Evolutionary conservation across 2,797 vertebrate genomes (phyloP).

Genomic region (Lindbergichthys nudifrons): DNA sequence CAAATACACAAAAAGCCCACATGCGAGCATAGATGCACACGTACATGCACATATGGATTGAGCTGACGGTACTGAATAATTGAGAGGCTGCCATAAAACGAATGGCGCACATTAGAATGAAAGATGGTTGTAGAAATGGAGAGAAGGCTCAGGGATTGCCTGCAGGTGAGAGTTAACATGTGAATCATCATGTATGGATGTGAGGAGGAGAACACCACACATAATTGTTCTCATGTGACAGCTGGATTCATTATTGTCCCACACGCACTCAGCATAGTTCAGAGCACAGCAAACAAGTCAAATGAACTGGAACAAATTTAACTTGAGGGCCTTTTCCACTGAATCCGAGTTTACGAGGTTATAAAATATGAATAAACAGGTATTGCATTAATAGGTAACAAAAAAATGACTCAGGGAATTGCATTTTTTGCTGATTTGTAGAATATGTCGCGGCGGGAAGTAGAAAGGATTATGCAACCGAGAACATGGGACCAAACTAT

Average conservation of each 20-base stretch:
- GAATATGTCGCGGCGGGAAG: not conserved
- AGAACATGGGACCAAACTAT: slow-evolving; percentile 7
- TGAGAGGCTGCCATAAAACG: slow-evolving; percentile 74
- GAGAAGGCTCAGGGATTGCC: slow-evolving; percentile 42
- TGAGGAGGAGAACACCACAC: slow-evolving; percentile 17
- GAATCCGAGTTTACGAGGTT: slow-evolving; percentile 37
- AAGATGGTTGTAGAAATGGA: slow-evolving; percentile 36
- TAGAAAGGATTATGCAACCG: slow-evolving; percentile 17
- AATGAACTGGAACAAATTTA: slow-evolving; percentile 61
- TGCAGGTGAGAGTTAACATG: slow-evolving; percentile 67
- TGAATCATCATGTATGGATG: slow-evolving; percentile 55
- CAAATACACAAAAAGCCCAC: not conserved
- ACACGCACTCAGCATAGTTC: slow-evolving; percentile 39
- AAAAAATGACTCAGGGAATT: slow-evolving; percentile 39
- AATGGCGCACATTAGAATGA: slow-evolving; percentile 53
- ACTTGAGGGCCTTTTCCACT: slow-evolving; percentile 54
- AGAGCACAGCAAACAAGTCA: slow-evolving; percentile 44
- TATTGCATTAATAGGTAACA: slow-evolving; percentile 48
- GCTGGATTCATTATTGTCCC: slow-evolving; percentile 42
- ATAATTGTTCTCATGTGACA: slow-evolving; percentile 34
- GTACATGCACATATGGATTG: slow-evolving; percentile 54
- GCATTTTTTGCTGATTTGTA: slow-evolving; percentile 19
- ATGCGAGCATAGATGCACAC: slow-evolving; percentile 7
- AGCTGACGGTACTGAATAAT: slow-evolving; percentile 76
- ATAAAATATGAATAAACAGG: slow-evolving; percentile 63